These are phyloP conservation scores for Tachyglossus aculeatus DNA, from an alignment of 2,797 vertebrate species.

Conservation along the genomic window DNA sequence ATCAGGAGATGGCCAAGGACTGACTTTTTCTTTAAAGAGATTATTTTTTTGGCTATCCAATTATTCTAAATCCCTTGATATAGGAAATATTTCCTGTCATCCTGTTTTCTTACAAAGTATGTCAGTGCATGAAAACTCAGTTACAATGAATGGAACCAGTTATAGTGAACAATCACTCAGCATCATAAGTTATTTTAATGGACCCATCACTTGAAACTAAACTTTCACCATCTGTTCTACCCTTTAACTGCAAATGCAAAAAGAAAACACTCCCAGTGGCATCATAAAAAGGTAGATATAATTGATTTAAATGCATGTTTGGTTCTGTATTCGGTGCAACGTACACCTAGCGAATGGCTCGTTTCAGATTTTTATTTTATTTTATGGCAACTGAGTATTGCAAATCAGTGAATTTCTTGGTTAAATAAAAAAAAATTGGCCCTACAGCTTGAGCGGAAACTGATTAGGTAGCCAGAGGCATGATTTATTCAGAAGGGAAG, in stretches of 20 bases:
- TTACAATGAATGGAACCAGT: conserved; percentile 59
- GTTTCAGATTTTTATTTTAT: conserved; percentile 43
- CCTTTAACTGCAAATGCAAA: conserved; percentile 77
- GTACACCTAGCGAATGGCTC: conserved; percentile 51
- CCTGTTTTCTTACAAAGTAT: conserved; percentile 61
- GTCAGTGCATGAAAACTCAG: conserved; percentile 64
- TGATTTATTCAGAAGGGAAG: conserved; percentile 1
- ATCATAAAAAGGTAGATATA: conserved; percentile 73
- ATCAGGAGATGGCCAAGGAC: not conserved
- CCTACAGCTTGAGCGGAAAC: conserved; percentile 6
- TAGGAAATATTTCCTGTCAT: conserved; percentile 56
- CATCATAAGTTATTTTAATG: conserved; percentile 78
- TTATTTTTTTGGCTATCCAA: conserved; percentile 1
- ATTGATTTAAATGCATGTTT: conserved; percentile 79
- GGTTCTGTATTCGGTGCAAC: conserved; percentile 67
- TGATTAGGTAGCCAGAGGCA: too few relatives aligned
- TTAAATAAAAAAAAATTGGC: conserved; percentile 27
- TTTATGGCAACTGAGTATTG: conserved; percentile 58
- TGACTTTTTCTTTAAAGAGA: not conserved
- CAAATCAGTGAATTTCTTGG: conserved; percentile 14
- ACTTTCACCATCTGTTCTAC: conserved; percentile 77
- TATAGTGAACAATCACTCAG: conserved; percentile 67
- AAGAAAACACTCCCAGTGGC: conserved; percentile 68
- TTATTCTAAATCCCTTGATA: conserved; percentile 46
- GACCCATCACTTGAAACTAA: conserved; percentile 73